Conservation (phyloP, 1,140 invertebrate genomes). For the Pseudomyrmex flavicornis region DNA sequence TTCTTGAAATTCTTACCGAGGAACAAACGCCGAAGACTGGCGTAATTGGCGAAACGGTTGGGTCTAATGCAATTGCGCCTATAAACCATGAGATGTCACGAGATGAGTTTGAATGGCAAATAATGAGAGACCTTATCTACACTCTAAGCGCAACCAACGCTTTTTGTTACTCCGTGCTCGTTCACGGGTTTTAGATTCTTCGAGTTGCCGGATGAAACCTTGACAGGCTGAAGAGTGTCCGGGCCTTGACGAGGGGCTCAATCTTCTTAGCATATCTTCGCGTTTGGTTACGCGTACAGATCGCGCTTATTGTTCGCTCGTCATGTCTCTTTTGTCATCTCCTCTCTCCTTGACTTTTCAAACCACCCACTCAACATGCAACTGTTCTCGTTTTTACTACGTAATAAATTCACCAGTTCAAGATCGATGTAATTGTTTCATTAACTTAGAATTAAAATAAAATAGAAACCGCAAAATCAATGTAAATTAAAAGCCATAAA, state of each 20-base stretch:
- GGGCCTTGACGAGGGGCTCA: conserved; percentile 27
- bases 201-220: background rate
- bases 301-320: conserved; percentile 42
- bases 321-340: conserved; percentile 36
- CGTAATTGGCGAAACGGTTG: background rate
- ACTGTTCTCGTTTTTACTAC: background rate
- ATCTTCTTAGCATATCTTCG: conserved; percentile 50
- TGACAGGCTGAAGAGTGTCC: conserved; percentile 19
- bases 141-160: conserved; percentile 38
- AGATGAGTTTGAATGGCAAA: conserved; percentile 14
- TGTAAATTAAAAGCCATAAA: too few relatives aligned
- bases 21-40: background rate
- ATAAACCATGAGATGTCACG: conserved; percentile 29
- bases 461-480: too few relatives aligned
- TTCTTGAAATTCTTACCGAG: background rate
- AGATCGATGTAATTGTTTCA: too few relatives aligned
- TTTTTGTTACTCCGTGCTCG: conserved; percentile 26
- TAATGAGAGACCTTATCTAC: conserved; percentile 5
- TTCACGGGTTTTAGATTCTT: conserved; percentile 5
- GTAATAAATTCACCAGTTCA: too few relatives aligned
- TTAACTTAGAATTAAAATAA: too few relatives aligned
- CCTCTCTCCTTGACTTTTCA: conserved; percentile 41
- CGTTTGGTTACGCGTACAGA: conserved; percentile 17
- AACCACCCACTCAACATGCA: background rate
- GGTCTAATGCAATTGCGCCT: background rate